These are phyloP conservation scores for Leptothorax acervorum DNA, from an alignment of 2,888 invertebrate genomes.

Conservation along the genomic window DNA sequence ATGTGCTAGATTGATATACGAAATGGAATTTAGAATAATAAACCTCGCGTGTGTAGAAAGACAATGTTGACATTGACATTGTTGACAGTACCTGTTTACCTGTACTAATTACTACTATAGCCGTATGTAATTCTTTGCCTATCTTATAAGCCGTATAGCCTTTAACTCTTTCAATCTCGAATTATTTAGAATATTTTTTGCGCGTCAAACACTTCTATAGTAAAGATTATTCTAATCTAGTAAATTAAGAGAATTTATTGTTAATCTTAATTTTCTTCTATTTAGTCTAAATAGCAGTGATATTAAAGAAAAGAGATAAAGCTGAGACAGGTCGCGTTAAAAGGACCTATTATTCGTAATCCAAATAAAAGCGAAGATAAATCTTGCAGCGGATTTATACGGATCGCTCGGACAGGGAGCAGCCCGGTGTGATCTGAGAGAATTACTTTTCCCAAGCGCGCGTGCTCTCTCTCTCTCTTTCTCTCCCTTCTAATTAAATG, in stretches of 20 bases:
- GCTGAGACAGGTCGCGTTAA: background rate
- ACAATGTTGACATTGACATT: background rate
- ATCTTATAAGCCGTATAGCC: too few species aligned
- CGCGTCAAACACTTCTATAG: background rate
- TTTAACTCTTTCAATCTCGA: background rate
- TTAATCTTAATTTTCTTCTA: background rate
- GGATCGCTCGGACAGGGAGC: constrained; percentile 5
- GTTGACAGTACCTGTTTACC: background rate
- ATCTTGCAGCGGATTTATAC: constrained; percentile 34
- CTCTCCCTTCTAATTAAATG: constrained; percentile 24
- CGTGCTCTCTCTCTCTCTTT: background rate
- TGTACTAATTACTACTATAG: background rate
- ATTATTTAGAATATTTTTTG: background rate
- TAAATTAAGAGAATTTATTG: background rate
- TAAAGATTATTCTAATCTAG: background rate
- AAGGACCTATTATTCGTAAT: background rate
- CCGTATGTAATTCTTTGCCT: background rate
- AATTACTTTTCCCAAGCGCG: constrained; percentile 27
- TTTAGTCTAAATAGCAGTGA: background rate
- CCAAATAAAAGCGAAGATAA: constrained; percentile 14
- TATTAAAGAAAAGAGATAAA: background rate
- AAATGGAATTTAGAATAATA: constrained; percentile 37
- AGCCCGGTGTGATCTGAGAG: background rate
- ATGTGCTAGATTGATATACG: constrained; percentile 31
- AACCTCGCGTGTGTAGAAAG: background rate